phyloP scores from a whole-genome alignment of 2,113 vertebrate genomes.

The Dromiciops gliroides region DNA sequence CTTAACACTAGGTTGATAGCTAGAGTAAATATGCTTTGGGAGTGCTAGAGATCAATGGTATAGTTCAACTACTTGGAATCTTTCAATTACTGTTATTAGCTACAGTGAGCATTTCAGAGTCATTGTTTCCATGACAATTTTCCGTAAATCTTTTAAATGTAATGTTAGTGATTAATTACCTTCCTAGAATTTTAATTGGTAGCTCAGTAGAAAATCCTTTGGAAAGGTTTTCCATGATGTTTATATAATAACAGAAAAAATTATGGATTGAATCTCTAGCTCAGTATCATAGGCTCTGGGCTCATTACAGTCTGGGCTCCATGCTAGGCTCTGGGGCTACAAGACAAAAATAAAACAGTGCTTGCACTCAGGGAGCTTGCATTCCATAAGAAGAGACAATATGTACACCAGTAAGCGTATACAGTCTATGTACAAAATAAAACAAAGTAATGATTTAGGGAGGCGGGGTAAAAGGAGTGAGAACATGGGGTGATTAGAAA shows the following conservation, averaged over 20 bases:
- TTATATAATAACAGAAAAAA: neutral
- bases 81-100: neutral
- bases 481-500: no score
- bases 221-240: conserved; percentile 9
- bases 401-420: neutral
- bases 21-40: neutral
- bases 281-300: neutral
- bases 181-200: neutral
- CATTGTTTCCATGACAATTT: conserved; percentile 7
- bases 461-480: no score
- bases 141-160: neutral
- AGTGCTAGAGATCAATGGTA: neutral
- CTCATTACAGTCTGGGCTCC: neutral
- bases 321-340: neutral
- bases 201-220: neutral
- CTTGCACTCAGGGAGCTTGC: neutral
- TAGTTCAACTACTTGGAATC: neutral
- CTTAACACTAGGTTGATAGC: neutral
- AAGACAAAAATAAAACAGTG: neutral
- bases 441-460: no score
- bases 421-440: no score
- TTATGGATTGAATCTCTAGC: neutral
- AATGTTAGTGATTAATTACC: neutral
- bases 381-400: neutral
- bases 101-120: conserved; percentile 1